Percentiles rank a stretch among this genome's conserved stretches.
Evolutionary conservation across 2,113 vertebrate species (phyloP).

Genomic region (Cyprinus carpio): DNA sequence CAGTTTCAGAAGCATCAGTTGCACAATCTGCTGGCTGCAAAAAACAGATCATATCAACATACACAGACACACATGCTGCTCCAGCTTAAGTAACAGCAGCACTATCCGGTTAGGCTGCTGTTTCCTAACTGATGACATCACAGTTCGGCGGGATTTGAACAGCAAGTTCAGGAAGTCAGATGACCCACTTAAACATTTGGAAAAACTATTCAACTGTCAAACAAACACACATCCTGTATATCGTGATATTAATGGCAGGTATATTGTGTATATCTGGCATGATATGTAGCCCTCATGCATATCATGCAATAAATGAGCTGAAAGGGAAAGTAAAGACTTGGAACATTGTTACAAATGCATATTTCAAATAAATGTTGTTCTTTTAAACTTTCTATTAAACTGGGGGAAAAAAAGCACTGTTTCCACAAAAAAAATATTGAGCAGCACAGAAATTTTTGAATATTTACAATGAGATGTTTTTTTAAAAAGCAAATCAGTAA

Average conservation of each 20-base stretch:
- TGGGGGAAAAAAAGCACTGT: not conserved
- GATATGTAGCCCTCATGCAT: not conserved
- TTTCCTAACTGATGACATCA: constrained; percentile 25
- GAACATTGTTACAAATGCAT: not conserved
- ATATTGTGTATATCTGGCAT: not conserved
- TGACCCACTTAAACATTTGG: constrained; percentile 22
- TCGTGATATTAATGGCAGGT: not conserved
- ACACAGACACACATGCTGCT: not conserved
- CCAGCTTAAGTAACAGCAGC: not conserved
- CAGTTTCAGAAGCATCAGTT: not conserved
- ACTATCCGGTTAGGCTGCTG: not conserved
- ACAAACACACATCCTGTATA: not conserved
- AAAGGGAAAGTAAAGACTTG: not conserved
- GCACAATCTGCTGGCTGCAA: not conserved
- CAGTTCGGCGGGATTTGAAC: not conserved
- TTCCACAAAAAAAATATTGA: not conserved
- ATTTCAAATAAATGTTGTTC: not conserved
- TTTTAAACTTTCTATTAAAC: not conserved
- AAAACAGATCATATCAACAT: not conserved
- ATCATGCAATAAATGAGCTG: not conserved
- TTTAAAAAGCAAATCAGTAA: not conserved
- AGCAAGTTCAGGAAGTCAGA: not conserved
- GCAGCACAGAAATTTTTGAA: not conserved
- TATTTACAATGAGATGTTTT: not conserved
- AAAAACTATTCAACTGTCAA: constrained; percentile 12